Evolutionary conservation across 2,888 invertebrate species (phyloP), one percentile per base, ranked within the genome.

Genomic region (Chironomus tentans): DNA sequence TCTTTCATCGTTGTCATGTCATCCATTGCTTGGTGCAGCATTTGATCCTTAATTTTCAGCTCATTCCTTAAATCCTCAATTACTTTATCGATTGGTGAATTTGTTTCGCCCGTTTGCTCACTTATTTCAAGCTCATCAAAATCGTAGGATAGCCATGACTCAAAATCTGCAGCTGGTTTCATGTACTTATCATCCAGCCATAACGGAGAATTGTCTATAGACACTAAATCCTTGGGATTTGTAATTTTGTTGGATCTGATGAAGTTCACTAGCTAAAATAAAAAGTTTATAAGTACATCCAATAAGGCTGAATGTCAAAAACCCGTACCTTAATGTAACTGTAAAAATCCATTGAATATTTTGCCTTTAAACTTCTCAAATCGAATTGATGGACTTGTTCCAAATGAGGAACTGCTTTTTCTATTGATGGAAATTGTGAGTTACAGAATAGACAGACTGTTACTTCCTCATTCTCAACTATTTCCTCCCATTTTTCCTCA

Each of bases 121-220:
- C n/a, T 48, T 13, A 68, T 75, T 15, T 76, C 74, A 10, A 77
- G 73, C 12, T 65, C 82, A 13, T 85, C 85, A 2, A 77, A 78
- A 69, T 81, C 79, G 7, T 70, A 68, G 2, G 74, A n/a, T 62
- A 95, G 83, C 92, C 94, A 92, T 10, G 91, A 88, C 81, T 95
- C 95, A 81, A 91, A 88, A 77, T 89, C 88, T 4, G 89, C 87
- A 0, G 24, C 15, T 0, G 95, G 93, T 81, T 89, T 91, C 77
- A 95, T 85, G 82, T 92, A 95, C 79, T 88, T 88, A 76, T 94
- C 93, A 79, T 89, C 89, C 12, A 88, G 87, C 94, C 94, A 95
- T 4, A 88, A 81, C 77, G 84, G 82, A 68, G 85, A 83, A 15
- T 12, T 22, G 10, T 70, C 50, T 21, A 87, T 82, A 5, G 84